These are phyloP conservation scores for Malurus cyaneus DNA, from an alignment of 2,113 vertebrate species.

Conservation along the genomic window DNA sequence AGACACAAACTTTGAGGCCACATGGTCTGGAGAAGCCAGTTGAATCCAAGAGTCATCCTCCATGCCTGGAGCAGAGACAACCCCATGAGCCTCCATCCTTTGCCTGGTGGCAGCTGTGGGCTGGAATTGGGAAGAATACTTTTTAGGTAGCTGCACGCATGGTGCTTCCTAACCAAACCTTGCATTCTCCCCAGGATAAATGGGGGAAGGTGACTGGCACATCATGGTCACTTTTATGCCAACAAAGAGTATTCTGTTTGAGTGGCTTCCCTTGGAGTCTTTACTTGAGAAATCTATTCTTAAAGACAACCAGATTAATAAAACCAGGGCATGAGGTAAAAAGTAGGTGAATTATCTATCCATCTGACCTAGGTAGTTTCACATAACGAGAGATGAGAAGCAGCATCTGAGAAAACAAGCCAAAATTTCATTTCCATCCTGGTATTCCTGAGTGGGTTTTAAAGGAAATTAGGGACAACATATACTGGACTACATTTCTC, in stretches of 20 bases:
- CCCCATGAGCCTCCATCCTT: not conserved
- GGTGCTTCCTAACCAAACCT: not conserved
- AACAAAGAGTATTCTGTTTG: not conserved
- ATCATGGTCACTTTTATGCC: not conserved
- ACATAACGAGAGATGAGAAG: not conserved
- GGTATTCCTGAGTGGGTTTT: not conserved
- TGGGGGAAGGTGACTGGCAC: not conserved
- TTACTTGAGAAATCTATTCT: not conserved
- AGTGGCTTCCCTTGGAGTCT: not conserved
- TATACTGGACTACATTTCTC: not conserved
- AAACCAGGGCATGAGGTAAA: not conserved
- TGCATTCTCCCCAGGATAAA: not conserved
- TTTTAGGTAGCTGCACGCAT: not conserved
- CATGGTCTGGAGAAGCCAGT: not conserved
- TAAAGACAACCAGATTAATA: conserved; percentile 30
- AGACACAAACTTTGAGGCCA: not conserved
- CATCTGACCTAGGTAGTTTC: conserved; percentile 1
- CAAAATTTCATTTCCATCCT: conserved; percentile 10
- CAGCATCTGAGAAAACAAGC: not conserved
- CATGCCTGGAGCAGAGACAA: not conserved
- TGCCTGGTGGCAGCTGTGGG: not conserved
- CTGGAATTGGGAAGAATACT: not conserved
- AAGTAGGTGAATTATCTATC: not conserved
- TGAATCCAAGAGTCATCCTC: not conserved
- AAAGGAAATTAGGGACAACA: not conserved